These are phyloP conservation scores for Neosalanx taihuensis DNA, from an alignment of 2,797 vertebrate species.

Conservation along the genomic window DNA sequence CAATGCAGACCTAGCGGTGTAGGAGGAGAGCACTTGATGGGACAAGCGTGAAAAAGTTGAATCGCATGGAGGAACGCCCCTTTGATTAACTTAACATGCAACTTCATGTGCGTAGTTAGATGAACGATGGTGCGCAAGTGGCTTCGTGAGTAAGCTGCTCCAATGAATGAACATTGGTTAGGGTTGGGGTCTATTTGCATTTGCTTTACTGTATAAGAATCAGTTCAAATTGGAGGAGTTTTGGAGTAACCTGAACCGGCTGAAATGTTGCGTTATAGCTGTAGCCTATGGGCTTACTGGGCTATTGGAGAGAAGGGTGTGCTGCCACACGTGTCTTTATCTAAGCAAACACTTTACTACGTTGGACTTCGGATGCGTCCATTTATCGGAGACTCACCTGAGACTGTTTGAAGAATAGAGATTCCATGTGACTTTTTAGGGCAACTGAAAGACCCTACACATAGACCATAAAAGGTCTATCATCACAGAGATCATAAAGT, in stretches of 20 bases:
- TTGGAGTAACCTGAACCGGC: background rate
- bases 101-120: slow-evolving; percentile 1
- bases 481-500: slow-evolving; percentile 18
- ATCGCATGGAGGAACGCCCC: slow-evolving; percentile 20
- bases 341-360: too few relatives aligned
- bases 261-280: too few relatives aligned
- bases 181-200: background rate
- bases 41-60: background rate
- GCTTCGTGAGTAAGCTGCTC: slow-evolving; percentile 1
- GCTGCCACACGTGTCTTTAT: too few relatives aligned
- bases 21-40: background rate
- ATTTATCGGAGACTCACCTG: too few relatives aligned
- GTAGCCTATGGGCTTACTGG: too few relatives aligned
- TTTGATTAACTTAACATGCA: slow-evolving; percentile 13
- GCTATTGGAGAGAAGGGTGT: too few relatives aligned
- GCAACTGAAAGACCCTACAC: too few relatives aligned
- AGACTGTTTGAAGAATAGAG: too few relatives aligned
- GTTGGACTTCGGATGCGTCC: too few relatives aligned
- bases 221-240: background rate
- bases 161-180: background rate
- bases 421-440: too few relatives aligned
- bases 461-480: too few relatives aligned
- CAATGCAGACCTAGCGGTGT: slow-evolving; percentile 7
- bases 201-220: slow-evolving; percentile 1
- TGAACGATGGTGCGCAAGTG: slow-evolving; percentile 9